Base-by-base conservation (phyloP, 2,113 vertebrate genomes). In the Anseranas semipalmata region DNA sequence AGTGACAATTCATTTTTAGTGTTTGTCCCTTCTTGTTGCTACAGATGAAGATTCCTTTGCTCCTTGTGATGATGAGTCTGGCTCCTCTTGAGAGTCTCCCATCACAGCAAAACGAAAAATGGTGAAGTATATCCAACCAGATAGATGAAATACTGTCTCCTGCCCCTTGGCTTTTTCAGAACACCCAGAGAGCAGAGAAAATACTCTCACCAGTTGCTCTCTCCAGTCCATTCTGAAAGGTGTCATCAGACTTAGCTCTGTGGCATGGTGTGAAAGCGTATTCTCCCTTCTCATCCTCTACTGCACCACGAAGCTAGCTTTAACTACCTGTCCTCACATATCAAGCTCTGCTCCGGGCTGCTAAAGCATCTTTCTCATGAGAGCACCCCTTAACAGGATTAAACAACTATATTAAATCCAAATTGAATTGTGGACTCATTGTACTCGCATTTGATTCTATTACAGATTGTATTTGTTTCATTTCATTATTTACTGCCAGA, bases 401-500 rank as follows among this genome's bases (percentile, higher is more conserved):
- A 95, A 68, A 78, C 80, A 84, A 86, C 50, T 73, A 12, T 88
- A 95, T 93, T 96, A 96, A 95, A 95, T 95, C 28, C 81, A 96
- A 96, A 95, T 88, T 96, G 78, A 92, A 96, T 95, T 97, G 70
- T 55, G 50, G 50, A 52, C 53, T 91, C 76, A 74, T 87, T 90
- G 81, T 92, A 41, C 82, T 97, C 67, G 12, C 70, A 94, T 87
- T 94, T 96, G 91, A 91, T 97, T 97, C 63, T 77, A 95, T 91
- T 98, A 93, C 70, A 94, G 58, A 94, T 93, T 86, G 78, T 70
- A 60, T 86, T 93, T 96, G 87, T 95, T 97, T 78, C 75, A 80
- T 93, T 92, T 85, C 63, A 74, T 79, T 97, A 89, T 92, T 95
- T 92, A 94, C 56, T 95, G 75, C 55, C 60, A 93, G 72, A 81